Percentiles rank a stretch among this genome's conserved stretches.
Conservation (phyloP, 2,797 vertebrate species). For the Centroberyx gerrardi region DNA sequence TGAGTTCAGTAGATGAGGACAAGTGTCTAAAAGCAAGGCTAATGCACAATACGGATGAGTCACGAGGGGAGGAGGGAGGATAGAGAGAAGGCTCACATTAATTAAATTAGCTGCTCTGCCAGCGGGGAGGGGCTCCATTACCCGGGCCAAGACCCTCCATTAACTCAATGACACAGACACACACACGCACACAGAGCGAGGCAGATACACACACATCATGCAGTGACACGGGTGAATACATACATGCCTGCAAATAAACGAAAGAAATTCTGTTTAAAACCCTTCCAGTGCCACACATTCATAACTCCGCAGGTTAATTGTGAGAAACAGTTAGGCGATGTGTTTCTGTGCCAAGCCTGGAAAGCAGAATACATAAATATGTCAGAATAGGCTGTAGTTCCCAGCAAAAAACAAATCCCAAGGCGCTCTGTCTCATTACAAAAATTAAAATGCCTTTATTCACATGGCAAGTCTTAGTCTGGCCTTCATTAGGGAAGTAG, state of each 20-base stretch:
- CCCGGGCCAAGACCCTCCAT: slow-evolving; percentile 79
- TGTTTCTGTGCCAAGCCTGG: slow-evolving; percentile 2
- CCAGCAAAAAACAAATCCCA: too few species aligned
- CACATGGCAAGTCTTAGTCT: neutral
- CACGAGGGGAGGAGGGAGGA: slow-evolving; percentile 44
- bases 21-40: slow-evolving; percentile 37
- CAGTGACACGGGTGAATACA: slow-evolving; percentile 10
- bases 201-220: neutral
- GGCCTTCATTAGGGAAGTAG: neutral
- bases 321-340: slow-evolving; percentile 9
- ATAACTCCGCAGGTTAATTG: neutral
- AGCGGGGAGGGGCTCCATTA: slow-evolving; percentile 78
- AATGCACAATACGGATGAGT: slow-evolving; percentile 59
- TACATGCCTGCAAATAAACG: neutral
- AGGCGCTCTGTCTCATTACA: too few species aligned
- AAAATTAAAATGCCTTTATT: neutral
- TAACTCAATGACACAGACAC: slow-evolving; percentile 73
- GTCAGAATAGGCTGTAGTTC: neutral
- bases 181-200: slow-evolving; percentile 15
- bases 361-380: neutral
- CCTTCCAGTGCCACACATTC: too few species aligned
- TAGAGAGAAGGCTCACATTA: slow-evolving; percentile 64
- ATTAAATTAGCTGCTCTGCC: slow-evolving; percentile 78
- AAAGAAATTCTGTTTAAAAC: neutral
- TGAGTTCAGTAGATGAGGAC: slow-evolving; percentile 32